These are phyloP conservation scores for Papilio machaon DNA, from an alignment of 1,140 invertebrate species.

Conservation along the genomic window DNA sequence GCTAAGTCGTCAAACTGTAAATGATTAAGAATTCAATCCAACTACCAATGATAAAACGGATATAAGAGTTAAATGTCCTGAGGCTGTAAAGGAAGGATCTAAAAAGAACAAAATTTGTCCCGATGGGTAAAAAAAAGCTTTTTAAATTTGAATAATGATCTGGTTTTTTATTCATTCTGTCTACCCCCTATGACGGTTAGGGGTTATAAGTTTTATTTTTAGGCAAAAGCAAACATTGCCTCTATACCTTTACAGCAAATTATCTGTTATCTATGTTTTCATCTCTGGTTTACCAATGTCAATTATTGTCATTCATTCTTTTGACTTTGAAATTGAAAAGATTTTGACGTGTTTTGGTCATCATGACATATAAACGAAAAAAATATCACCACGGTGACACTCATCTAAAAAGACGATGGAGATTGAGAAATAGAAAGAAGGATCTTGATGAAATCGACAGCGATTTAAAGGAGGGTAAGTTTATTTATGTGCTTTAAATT, in stretches of 20 bases:
- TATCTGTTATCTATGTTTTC: background rate
- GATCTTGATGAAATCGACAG: constrained; percentile 89
- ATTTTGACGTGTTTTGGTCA: constrained; percentile 38
- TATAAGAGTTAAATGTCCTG: no score
- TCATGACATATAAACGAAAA: constrained; percentile 86
- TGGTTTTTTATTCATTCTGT: no score
- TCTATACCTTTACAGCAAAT: background rate
- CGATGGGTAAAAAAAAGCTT: no score
- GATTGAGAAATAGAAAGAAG: constrained; percentile 87
- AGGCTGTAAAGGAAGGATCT: no score
- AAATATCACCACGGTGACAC: constrained; percentile 90
- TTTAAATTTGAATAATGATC: no score
- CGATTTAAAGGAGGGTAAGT: constrained; percentile 74
- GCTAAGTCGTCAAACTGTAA: no score
- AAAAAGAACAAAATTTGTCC: no score
- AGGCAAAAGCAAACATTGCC: no score
- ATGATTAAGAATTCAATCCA: no score
- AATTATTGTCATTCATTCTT: constrained; percentile 1
- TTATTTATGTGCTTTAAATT: constrained; percentile 11
- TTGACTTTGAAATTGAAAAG: background rate
- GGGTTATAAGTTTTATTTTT: no score
- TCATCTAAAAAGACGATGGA: constrained; percentile 88
- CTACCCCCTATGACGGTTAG: no score
- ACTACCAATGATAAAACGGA: no score
- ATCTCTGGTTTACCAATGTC: constrained; percentile 11